Evolutionary conservation across 1,140 invertebrate species (phyloP).

Genomic region (Uloborus diversus): DNA sequence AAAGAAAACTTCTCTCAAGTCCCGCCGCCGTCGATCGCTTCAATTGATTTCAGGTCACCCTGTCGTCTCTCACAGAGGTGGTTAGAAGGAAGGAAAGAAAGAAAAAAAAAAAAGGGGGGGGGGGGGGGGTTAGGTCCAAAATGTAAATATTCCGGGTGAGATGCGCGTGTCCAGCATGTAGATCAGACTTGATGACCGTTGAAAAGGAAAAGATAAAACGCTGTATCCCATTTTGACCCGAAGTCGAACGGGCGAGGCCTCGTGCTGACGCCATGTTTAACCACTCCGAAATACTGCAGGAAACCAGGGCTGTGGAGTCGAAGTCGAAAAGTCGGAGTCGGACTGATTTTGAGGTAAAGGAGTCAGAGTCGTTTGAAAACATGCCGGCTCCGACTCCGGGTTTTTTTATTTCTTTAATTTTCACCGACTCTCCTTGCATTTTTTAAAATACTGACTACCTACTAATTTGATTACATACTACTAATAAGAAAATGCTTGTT

Average conservation of each 20-base stretch:
- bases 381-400: too few species aligned
- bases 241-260: not conserved
- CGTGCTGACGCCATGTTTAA: conserved; percentile 7
- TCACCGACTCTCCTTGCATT: too few species aligned
- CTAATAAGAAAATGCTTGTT: too few species aligned
- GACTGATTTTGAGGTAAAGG: too few species aligned
- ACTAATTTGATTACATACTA: too few species aligned
- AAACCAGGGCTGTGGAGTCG: too few species aligned
- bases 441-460: too few species aligned
- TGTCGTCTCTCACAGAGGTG: not conserved
- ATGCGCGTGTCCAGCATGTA: not conserved
- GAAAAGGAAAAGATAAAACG: not conserved
- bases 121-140: not conserved
- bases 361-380: too few species aligned
- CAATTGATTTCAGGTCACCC: conserved; percentile 20
- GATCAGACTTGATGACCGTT: not conserved
- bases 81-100: not conserved
- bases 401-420: too few species aligned
- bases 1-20: not conserved
- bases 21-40: conserved; percentile 10
- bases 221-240: not conserved
- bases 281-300: too few species aligned
- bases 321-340: too few species aligned
- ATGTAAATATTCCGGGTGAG: conserved; percentile 12
- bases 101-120: not conserved